A percentile compares a stretch with the other conserved stretches of the same genome.
Conservation (phyloP, 2,113 vertebrate genomes). For the Noturus placidus region DNA sequence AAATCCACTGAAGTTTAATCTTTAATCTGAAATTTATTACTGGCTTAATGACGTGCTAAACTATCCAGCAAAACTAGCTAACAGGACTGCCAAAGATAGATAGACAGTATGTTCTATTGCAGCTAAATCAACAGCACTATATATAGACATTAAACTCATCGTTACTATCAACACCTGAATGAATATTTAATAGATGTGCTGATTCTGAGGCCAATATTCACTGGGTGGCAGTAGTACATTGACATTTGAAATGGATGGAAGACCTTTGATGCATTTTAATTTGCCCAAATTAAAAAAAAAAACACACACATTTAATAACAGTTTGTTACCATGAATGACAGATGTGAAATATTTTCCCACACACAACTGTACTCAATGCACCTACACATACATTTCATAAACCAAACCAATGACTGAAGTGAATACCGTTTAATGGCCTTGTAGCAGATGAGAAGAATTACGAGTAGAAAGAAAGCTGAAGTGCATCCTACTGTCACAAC, state of each 20-base stretch:
- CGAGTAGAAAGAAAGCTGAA: conserved; percentile 84
- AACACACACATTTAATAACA: not conserved
- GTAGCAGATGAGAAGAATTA: conserved; percentile 96
- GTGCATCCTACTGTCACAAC: conserved; percentile 83
- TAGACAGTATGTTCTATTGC: not conserved
- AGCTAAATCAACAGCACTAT: not conserved
- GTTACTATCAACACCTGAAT: not conserved
- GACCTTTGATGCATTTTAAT: not conserved
- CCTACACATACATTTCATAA: not conserved
- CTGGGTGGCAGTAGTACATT: not conserved
- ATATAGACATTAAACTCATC: not conserved
- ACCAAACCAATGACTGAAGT: not conserved
- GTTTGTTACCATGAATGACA: not conserved
- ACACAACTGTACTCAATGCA: not conserved
- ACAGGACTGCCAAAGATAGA: not conserved
- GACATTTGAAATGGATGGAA: not conserved
- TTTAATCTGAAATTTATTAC: not conserved
- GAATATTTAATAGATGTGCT: not conserved
- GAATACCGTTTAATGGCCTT: conserved; percentile 98
- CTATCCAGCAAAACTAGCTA: not conserved
- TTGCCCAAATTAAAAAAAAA: not conserved
- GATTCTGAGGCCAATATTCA: not conserved
- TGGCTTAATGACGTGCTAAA: not conserved
- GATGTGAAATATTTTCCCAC: not conserved
- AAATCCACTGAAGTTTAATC: not conserved